Percentiles rank a stretch among this genome's conserved stretches.
Evolutionary conservation across 2,888 invertebrate genomes (phyloP).

Genomic region (Tetanocera ferruginea): DNA sequence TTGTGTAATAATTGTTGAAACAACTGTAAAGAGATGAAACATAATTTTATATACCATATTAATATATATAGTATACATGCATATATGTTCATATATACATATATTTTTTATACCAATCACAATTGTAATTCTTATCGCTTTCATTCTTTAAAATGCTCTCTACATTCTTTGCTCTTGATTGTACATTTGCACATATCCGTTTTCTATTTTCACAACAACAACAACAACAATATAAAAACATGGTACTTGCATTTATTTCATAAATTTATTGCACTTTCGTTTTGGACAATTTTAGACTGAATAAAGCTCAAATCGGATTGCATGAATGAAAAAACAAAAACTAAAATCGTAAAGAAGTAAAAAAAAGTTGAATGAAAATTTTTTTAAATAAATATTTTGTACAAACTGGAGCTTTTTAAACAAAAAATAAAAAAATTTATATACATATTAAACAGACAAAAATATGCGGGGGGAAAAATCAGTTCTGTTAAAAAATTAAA

Average conservation of each 20-base stretch:
- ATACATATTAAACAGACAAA: constrained; percentile 30
- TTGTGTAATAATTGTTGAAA: constrained; percentile 13
- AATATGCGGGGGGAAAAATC: neutral
- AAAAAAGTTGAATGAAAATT: constrained; percentile 42
- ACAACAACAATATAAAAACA: constrained; percentile 28
- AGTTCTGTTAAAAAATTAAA: constrained; percentile 13
- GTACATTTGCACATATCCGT: constrained; percentile 18
- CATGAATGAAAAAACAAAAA: constrained; percentile 33
- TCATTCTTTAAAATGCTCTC: neutral
- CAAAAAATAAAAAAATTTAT: constrained; percentile 29
- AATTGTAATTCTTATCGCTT: constrained; percentile 23
- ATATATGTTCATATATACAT: constrained; percentile 3
- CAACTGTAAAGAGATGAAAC: neutral
- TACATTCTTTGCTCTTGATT: constrained; percentile 17
- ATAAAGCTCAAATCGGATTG: constrained; percentile 24
- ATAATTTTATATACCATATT: constrained; percentile 32
- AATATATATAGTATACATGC: constrained; percentile 19
- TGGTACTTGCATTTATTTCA: constrained; percentile 21
- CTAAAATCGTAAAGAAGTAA: constrained; percentile 20
- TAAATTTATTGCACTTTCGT: neutral
- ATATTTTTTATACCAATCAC: constrained; percentile 27
- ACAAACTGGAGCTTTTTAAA: constrained; percentile 44
- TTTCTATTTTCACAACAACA: constrained; percentile 1
- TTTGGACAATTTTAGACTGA: constrained; percentile 33
- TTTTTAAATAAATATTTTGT: constrained; percentile 44